These are phyloP conservation scores for Rhyzopertha dominica DNA, from an alignment of 1,140 invertebrate genomes.

Conservation along the genomic window DNA sequence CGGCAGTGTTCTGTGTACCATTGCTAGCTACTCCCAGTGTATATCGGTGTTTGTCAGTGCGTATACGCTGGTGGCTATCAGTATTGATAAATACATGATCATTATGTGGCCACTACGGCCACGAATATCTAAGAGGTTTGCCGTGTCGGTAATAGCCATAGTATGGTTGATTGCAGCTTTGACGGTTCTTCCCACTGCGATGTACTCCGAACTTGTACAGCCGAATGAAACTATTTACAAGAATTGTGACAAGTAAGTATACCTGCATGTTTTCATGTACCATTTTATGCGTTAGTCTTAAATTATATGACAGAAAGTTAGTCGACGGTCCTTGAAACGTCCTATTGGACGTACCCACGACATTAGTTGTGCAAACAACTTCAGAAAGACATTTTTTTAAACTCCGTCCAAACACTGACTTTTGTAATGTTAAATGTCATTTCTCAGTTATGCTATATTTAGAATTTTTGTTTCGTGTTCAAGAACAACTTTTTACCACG, in stretches of 20 bases:
- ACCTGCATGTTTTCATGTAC: not conserved
- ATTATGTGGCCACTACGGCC: slow-evolving; percentile 83
- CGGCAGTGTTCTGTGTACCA: slow-evolving; percentile 66
- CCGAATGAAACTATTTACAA: slow-evolving; percentile 53
- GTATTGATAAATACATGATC: slow-evolving; percentile 79
- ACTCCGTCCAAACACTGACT: no score
- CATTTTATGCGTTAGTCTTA: not conserved
- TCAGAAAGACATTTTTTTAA: no score
- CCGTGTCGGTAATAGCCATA: slow-evolving; percentile 60
- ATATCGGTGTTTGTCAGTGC: slow-evolving; percentile 79
- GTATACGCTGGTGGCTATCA: slow-evolving; percentile 81
- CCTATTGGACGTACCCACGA: no score
- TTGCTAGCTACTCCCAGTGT: slow-evolving; percentile 73
- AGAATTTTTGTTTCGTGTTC: no score
- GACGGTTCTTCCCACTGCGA: slow-evolving; percentile 74
- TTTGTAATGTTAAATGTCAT: no score
- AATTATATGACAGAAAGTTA: no score
- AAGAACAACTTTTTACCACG: no score
- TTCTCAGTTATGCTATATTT: no score
- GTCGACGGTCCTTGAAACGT: no score
- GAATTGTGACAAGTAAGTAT: slow-evolving; percentile 58
- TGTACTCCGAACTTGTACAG: slow-evolving; percentile 59
- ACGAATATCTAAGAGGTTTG: slow-evolving; percentile 66
- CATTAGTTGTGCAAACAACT: no score
- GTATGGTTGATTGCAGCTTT: slow-evolving; percentile 76